A percentile compares a stretch with the other conserved stretches of the same genome.
phyloP scores from a whole-genome alignment of 1,140 invertebrate genomes.

The Procambarus virginalis region DNA sequence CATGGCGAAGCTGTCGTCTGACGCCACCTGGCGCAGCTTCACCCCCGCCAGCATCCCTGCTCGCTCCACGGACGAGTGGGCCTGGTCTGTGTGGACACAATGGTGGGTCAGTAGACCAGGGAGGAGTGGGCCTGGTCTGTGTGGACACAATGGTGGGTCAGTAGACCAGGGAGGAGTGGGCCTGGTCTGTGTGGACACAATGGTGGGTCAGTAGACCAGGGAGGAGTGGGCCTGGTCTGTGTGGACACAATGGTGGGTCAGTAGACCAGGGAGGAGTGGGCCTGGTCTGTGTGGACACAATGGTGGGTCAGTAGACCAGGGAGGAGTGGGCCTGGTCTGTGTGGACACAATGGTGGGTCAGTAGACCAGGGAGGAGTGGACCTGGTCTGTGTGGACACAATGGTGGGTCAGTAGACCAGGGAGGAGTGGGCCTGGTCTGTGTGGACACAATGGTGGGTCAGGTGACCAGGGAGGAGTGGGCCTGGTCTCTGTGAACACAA shows the following conservation, averaged over 20 bases:
- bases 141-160: neutral
- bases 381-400: neutral
- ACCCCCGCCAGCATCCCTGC: conserved; percentile 93
- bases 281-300: neutral
- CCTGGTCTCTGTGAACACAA: neutral
- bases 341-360: neutral
- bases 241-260: neutral
- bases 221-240: neutral
- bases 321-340: neutral
- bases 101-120: neutral
- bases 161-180: too few relatives aligned
- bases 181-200: neutral
- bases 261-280: too few relatives aligned
- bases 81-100: conserved; percentile 77
- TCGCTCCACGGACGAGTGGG: conserved; percentile 95
- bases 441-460: neutral
- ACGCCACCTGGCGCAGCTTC: conserved; percentile 85
- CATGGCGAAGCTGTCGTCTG: conserved; percentile 86
- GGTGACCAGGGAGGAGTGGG: too few relatives aligned
- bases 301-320: neutral
- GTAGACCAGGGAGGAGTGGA: too few relatives aligned
- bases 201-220: neutral
- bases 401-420: neutral
- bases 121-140: neutral
- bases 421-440: neutral